Evolutionary conservation across 2,797 vertebrate species (phyloP).

Genomic region (Netta rufina): DNA sequence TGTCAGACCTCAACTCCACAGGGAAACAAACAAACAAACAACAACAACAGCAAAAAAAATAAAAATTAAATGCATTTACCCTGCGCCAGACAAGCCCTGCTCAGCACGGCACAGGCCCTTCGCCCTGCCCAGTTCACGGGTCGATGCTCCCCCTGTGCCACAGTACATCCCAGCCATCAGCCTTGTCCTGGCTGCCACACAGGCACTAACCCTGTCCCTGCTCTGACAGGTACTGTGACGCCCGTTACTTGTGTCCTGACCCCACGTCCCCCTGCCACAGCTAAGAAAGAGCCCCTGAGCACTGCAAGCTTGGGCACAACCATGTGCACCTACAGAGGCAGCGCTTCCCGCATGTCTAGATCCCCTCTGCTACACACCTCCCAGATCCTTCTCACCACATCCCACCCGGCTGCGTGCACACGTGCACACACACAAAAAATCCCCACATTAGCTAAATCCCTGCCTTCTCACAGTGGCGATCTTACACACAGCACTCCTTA

Average conservation of each 20-base stretch:
- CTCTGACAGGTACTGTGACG: rapidly evolving
- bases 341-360: neutral
- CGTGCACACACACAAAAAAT: neutral
- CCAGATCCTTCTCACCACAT: rapidly evolving
- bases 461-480: rapidly evolving
- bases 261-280: neutral
- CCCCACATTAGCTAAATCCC: neutral
- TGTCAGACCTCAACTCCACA: rapidly evolving
- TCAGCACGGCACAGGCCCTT: neutral
- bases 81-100: neutral
- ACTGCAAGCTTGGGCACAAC: rapidly evolving
- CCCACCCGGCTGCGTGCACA: rapidly evolving
- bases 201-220: neutral
- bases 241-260: neutral
- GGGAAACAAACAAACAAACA: neutral
- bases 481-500: neutral
- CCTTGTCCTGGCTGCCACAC: neutral
- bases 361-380: neutral
- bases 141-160: neutral
- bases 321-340: rapidly evolving
- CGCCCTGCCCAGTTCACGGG: neutral
- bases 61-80: neutral
- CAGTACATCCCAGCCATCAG: rapidly evolving
- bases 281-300: rapidly evolving
- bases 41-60: too few species aligned